Conservation (phyloP, 2,888 invertebrate genomes). For the Ashinkailepas kermadecensis region DNA sequence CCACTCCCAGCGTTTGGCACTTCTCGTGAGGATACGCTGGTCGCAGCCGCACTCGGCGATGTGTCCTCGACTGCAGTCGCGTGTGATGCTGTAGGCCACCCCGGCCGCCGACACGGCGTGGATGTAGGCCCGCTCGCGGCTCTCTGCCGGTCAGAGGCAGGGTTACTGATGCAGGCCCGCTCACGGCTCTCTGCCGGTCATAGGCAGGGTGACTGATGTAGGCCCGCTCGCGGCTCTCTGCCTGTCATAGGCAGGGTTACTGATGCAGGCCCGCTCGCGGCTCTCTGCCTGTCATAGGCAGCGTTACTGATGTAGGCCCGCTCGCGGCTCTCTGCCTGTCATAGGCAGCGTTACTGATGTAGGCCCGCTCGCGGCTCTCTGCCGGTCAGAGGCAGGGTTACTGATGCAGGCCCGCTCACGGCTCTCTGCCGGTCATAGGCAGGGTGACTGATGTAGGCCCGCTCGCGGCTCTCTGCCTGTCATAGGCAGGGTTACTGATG, state of each 20-base stretch:
- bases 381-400: too few relatives aligned
- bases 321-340: too few relatives aligned
- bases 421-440: too few relatives aligned
- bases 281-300: slow-evolving; percentile 56
- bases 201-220: slow-evolving; percentile 50
- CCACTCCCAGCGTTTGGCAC: slow-evolving; percentile 56
- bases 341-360: too few relatives aligned
- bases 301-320: too few relatives aligned
- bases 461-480: too few relatives aligned
- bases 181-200: slow-evolving; percentile 69
- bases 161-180: slow-evolving; percentile 62
- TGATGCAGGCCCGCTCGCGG: slow-evolving; percentile 76
- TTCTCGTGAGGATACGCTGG: slow-evolving; percentile 54
- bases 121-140: slow-evolving; percentile 80
- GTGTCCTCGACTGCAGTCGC: slow-evolving; percentile 77
- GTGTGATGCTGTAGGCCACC: slow-evolving; percentile 77
- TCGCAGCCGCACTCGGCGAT: slow-evolving; percentile 84
- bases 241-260: too few relatives aligned
- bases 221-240: slow-evolving; percentile 83
- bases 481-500: too few relatives aligned
- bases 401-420: too few relatives aligned
- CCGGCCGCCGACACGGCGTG: slow-evolving; percentile 83
- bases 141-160: slow-evolving; percentile 53
- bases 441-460: too few relatives aligned
- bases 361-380: too few relatives aligned